These are phyloP conservation scores for Tachina fera DNA, from an alignment of 2,888 invertebrate species.

Conservation along the genomic window DNA sequence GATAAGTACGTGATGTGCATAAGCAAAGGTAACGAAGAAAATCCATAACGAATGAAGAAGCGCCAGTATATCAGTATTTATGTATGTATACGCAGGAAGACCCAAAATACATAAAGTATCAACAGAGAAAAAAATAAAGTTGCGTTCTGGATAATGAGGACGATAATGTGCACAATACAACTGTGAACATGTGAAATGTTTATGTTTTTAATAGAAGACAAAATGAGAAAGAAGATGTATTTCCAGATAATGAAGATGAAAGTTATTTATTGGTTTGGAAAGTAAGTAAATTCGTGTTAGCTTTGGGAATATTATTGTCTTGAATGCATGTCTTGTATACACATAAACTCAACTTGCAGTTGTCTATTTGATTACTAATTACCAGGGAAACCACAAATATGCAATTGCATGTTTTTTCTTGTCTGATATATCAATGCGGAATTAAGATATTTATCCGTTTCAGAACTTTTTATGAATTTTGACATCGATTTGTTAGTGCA, in stretches of 20 bases:
- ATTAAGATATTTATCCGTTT: no score
- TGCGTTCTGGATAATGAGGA: constrained; percentile 12
- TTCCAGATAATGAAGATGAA: constrained; percentile 16
- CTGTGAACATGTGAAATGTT: constrained; percentile 46
- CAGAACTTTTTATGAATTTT: no score
- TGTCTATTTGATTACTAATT: no score
- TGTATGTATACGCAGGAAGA: constrained; percentile 8
- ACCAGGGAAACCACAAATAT: no score
- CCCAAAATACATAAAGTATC: constrained; percentile 45
- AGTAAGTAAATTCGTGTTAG: neutral
- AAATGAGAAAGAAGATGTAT: constrained; percentile 36
- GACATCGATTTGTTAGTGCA: no score
- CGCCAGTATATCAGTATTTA: neutral
- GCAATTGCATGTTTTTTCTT: no score
- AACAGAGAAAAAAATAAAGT: constrained; percentile 15
- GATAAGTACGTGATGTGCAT: constrained; percentile 68
- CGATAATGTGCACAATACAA: constrained; percentile 16
- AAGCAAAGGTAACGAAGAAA: constrained; percentile 33
- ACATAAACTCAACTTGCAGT: no score
- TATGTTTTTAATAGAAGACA: constrained; percentile 54
- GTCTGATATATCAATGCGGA: no score
- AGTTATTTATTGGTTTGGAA: constrained; percentile 14
- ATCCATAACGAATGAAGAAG: constrained; percentile 30
- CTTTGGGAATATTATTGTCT: neutral
- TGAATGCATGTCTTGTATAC: no score